Base-by-base conservation (phyloP, 2,113 vertebrate genomes). In the Sphaerodactylus townsendi region DNA sequence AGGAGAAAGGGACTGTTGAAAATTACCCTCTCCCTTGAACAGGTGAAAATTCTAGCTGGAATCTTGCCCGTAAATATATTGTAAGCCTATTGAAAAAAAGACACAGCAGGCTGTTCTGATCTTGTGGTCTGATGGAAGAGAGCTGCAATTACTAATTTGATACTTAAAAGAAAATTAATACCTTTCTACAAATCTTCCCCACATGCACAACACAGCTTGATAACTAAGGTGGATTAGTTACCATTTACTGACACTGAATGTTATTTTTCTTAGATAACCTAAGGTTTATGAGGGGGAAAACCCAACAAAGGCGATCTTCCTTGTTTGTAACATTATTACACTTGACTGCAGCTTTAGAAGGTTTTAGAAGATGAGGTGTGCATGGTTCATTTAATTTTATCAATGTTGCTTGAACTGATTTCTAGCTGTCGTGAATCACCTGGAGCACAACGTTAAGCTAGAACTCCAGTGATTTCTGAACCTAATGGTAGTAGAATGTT, bases 311-410 rank as follows among this genome's bases (percentile, higher is more conserved):
- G 14, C 30, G 1, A 72, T 19, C 75, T 71, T 89, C 83, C 46
- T 41, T 74, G 2, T 77, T 89, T 50, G 88, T 81, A 86, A 37
- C 83, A 66, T 10, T 82, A 78, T 48, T 85, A 76, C 56, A 71
- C 70, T 77, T 39, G 2, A 2, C 74, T 85, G 28, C 37, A 81
- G 44, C 75, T n/a, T n/a, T n/a, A n/a, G 50, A 8, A 4, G 68
- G n/a, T 10, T 48, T 15, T 33, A 77, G 41, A 73, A 78, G 72
- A 59, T 8, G 0, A 37, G 7, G 81, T 15, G 59, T 30, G 28
- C 48, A 2, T 76, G 30, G 35, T 77, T 69, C 46, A 70, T 77
- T 33, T 59, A 59, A 35, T 2, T 80, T 80, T 71, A 62, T 30
- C n/a, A 44, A 39, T 84, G 50, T 37, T 71, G 15, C 39, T 84